Conservation (phyloP, 2,113 vertebrate genomes). For the Redunca redunca region DNA sequence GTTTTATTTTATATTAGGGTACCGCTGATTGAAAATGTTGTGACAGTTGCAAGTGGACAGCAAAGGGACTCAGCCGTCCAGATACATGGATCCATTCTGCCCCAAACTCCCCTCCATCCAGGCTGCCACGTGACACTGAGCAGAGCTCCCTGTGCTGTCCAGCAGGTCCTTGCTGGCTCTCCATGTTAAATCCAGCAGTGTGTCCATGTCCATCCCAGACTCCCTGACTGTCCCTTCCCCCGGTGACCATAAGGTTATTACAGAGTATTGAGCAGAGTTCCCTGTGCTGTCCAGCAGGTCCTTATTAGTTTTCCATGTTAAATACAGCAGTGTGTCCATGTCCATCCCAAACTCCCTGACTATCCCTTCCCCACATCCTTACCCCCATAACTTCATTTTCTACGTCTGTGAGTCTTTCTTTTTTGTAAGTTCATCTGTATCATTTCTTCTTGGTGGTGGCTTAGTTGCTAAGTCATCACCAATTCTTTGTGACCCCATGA, state of each 20-base stretch:
- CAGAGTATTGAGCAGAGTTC: too few species aligned
- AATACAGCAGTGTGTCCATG: too few species aligned
- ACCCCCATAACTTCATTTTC: background rate
- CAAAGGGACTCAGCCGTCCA: background rate
- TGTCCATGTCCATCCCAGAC: background rate
- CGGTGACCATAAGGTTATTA: too few species aligned
- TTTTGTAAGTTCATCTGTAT: background rate
- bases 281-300: too few species aligned
- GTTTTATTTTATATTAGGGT: background rate
- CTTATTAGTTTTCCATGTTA: too few species aligned
- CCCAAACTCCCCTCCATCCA: background rate
- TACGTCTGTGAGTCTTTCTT: background rate
- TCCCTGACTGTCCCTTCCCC: background rate
- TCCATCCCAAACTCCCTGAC: background rate
- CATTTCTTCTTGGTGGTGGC: background rate
- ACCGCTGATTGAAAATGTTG: background rate
- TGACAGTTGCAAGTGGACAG: background rate
- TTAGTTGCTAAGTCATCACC: background rate
- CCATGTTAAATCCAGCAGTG: accelerated
- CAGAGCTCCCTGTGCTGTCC: background rate
- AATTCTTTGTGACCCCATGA: background rate
- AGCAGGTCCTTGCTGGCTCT: background rate
- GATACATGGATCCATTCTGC: background rate
- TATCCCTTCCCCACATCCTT: background rate
- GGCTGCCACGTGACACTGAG: accelerated